Evolutionary conservation across 92 coral and sea anemone genomes (phyloP).

Genomic region (Virgularia gustaviana): DNA sequence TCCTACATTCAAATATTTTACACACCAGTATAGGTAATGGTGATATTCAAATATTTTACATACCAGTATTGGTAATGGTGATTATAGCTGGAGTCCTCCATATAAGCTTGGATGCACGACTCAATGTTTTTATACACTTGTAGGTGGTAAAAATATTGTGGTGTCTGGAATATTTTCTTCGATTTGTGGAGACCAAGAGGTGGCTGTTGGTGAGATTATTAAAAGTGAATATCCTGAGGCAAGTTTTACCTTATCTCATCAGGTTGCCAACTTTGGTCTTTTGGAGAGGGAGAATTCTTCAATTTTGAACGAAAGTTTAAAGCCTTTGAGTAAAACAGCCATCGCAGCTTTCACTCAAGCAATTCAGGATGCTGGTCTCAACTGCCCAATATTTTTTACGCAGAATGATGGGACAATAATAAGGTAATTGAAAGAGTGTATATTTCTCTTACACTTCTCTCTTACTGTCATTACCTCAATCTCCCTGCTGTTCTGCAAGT

Average conservation of each 20-base stretch:
- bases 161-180: slow-evolving; percentile 87
- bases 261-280: slow-evolving; percentile 73
- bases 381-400: slow-evolving; percentile 78
- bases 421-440: slow-evolving; percentile 58
- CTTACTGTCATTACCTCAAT: neutral
- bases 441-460: too few relatives aligned
- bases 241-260: slow-evolving; percentile 76
- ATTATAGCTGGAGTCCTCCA: too few relatives aligned
- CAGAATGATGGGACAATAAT: slow-evolving; percentile 96
- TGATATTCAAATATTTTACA: too few relatives aligned
- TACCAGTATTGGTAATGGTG: too few relatives aligned
- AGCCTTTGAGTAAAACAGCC: slow-evolving; percentile 69
- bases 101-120: too few relatives aligned
- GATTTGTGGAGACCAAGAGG: slow-evolving; percentile 68
- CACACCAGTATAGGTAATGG: too few relatives aligned
- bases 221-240: slow-evolving; percentile 54
- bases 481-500: neutral
- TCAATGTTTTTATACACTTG: too few relatives aligned
- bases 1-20: too few relatives aligned
- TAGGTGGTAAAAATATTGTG: slow-evolving; percentile 69
- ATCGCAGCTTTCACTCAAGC: slow-evolving; percentile 69
- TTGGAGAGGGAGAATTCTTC: slow-evolving; percentile 94
- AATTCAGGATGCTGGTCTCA: slow-evolving; percentile 55
- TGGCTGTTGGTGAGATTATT: slow-evolving; percentile 55
- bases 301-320: slow-evolving; percentile 82